Evolutionary conservation across 1,140 invertebrate genomes (phyloP).

Genomic region (Pseudomyrmex gracilis): DNA sequence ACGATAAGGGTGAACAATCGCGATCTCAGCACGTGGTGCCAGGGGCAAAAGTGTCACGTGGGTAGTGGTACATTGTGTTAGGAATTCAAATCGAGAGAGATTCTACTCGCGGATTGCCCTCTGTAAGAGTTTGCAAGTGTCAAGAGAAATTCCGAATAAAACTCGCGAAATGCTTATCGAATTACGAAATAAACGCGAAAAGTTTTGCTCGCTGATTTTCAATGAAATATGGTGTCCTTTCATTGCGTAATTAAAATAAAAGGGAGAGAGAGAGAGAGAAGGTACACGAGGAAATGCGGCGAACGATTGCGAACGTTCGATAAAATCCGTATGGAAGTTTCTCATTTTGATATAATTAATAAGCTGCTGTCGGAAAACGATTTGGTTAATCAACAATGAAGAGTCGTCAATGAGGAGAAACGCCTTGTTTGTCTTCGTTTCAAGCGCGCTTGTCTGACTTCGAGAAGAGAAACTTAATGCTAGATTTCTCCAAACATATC

Average conservation of each 20-base stretch:
- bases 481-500: conserved; percentile 1
- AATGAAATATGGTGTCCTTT: background rate
- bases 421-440: background rate
- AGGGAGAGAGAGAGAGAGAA: background rate
- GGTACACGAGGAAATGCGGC: background rate
- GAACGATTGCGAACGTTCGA: background rate
- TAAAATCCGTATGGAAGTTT: conserved; percentile 11
- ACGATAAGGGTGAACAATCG: conserved; percentile 28
- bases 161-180: background rate
- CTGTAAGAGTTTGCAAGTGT: background rate
- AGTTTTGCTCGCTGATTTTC: background rate
- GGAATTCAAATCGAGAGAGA: background rate
- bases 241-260: background rate
- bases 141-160: background rate
- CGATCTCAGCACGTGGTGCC: conserved; percentile 56
- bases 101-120: background rate
- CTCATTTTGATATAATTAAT: conserved; percentile 24
- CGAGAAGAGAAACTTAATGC: background rate
- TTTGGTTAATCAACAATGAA: conserved; percentile 26
- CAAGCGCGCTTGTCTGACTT: background rate
- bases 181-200: conserved; percentile 4
- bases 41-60: conserved; percentile 64
- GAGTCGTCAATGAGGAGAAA: background rate
- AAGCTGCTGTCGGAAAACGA: background rate
- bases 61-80: conserved; percentile 31